Conservation (phyloP, 1,140 invertebrate species). For the Bombus impatiens region DNA sequence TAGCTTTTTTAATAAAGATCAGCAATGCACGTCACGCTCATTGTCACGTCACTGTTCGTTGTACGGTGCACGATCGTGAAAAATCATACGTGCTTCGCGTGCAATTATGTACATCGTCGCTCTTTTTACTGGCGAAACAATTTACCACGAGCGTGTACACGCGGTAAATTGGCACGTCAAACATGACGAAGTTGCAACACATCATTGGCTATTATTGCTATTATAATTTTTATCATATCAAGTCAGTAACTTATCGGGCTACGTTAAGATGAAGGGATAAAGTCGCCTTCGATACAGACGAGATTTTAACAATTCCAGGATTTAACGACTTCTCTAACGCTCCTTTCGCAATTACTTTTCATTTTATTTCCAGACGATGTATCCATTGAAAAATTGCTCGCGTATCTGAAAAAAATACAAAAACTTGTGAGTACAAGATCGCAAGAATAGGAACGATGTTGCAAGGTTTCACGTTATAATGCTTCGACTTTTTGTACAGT, state of each 20-base stretch:
- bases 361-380: too few species aligned
- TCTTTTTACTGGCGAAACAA: neutral
- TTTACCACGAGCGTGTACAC: neutral
- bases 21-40: conserved; percentile 8
- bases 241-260: neutral
- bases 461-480: neutral
- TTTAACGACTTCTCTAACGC: too few species aligned
- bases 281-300: too few species aligned
- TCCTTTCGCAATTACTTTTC: too few species aligned
- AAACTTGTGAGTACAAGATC: neutral
- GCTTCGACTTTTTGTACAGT: neutral
- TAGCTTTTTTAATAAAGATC: neutral
- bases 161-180: neutral
- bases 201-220: neutral
- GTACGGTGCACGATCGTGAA: neutral
- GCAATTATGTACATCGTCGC: neutral
- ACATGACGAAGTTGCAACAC: neutral
- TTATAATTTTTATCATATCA: neutral
- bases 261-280: neutral
- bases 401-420: neutral
- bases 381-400: neutral
- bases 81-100: conserved; percentile 26
- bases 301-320: too few species aligned
- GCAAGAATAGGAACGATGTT: neutral
- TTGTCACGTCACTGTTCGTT: neutral